phyloP scores from a whole-genome alignment of 2,888 invertebrate genomes.

The Balanococcus diminutus region DNA sequence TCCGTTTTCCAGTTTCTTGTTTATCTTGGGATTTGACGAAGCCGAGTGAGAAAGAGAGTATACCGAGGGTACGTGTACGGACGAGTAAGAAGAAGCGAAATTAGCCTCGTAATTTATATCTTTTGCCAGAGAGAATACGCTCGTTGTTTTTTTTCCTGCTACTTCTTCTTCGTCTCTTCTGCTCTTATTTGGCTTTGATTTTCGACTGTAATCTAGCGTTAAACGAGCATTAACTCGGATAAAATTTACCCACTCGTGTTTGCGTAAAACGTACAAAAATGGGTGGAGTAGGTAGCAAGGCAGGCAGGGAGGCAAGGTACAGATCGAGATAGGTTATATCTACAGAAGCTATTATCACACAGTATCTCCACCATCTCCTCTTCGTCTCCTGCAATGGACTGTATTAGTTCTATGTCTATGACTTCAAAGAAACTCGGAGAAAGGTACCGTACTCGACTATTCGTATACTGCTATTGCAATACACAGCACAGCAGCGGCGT shows the following conservation, averaged over 20 bases:
- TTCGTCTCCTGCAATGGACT: too few species aligned
- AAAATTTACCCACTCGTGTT: constrained; percentile 37
- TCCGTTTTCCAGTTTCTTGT: constrained; percentile 52
- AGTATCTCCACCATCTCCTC: too few species aligned
- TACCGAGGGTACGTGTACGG: not conserved
- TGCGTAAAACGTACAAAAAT: too few species aligned
- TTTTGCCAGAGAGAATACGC: constrained; percentile 26
- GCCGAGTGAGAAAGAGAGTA: not conserved
- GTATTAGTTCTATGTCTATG: too few species aligned
- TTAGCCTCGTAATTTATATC: constrained; percentile 52
- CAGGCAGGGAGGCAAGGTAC: too few species aligned
- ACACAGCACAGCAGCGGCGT: not conserved
- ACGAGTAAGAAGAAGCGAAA: not conserved
- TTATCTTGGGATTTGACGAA: constrained; percentile 49
- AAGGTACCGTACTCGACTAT: too few species aligned
- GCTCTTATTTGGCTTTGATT: constrained; percentile 44
- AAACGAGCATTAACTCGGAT: constrained; percentile 47
- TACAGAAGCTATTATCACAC: too few species aligned
- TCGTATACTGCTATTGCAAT: not conserved
- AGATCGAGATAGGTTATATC: too few species aligned
- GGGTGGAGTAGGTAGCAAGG: too few species aligned
- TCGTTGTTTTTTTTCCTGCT: not conserved
- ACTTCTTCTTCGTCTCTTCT: not conserved
- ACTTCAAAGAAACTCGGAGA: not conserved
- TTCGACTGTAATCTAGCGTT: constrained; percentile 52